Evolutionary conservation across 2,888 invertebrate species (phyloP), one percentile per base, ranked within the genome.

Genomic region (Stenchaetothrips biformis): DNA sequence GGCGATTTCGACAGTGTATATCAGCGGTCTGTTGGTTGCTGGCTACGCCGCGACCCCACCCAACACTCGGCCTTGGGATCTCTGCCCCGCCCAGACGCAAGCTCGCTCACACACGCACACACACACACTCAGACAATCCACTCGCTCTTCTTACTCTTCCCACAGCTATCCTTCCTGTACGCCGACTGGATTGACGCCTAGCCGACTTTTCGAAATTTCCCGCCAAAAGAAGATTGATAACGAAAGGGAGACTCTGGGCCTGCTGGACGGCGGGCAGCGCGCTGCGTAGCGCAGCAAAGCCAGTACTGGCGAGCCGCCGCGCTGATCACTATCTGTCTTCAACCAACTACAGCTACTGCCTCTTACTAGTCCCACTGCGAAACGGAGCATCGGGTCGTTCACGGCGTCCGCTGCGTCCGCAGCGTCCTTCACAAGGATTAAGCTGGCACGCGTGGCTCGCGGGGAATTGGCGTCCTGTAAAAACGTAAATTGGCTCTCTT

Each of bases 1-100:
- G 1, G 16, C 11, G 25, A 21, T 74, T 74, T 74, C 11, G 9
- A 25, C 67, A 25, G 67, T 3, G 67, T 74, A 25, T 7, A 25
- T 74, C 67, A 8, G 67, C 67, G 9, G 21, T 25, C 21, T 25
- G 21, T 11, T 21, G 9, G 53, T 53, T 53, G 53, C 53, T 53
- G 53, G 53, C 53, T 74, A 4, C 67, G 67, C 25, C 67, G 67
- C 67, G 67, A 74, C 67, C 67, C 67, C 67, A 25, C 67, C 67
- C 67, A 74, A 74, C 67, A 74, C 67, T 74, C 25, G 67, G 67
- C 67, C 67, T 74, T 74, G 67, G 25, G 53, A 18, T 53, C 53
- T 18, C 67, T 25, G 25, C 25, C 67, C 67, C 67, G 21, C 67
- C 21, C 67, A n/a, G 67, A 21, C 67, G 67, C 67, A 21, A 21